Percentiles rank a stretch among this genome's conserved stretches.
phyloP scores from a whole-genome alignment of 2,113 vertebrate species.

The Apeltes quadracus region DNA sequence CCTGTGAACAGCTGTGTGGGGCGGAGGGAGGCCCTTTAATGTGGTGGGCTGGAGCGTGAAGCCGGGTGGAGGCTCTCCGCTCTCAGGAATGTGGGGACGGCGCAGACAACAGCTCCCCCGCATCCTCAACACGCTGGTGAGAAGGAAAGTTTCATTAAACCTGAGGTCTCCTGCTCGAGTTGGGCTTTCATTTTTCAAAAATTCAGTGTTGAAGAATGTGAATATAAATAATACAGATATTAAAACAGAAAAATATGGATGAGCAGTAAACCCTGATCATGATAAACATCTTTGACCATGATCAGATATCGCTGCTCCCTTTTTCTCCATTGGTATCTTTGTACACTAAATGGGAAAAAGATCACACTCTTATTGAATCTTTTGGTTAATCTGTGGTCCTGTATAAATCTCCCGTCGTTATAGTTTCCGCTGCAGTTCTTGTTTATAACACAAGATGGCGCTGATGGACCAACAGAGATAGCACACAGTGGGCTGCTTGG shows the following conservation, averaged over 20 bases:
- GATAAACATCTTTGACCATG: not conserved
- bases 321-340: not conserved
- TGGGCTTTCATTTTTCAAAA: not conserved
- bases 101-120: conserved; percentile 11
- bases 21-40: conserved; percentile 52
- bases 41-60: conserved; percentile 62
- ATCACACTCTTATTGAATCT: not conserved
- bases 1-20: conserved; percentile 51
- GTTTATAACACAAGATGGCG: conserved; percentile 6
- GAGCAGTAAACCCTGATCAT: no score
- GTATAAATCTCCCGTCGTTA: not conserved
- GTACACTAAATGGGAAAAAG: not conserved
- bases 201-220: not conserved
- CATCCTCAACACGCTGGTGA: not conserved
- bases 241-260: not conserved
- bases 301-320: not conserved
- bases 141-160: conserved; percentile 3
- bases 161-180: not conserved
- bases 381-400: not conserved
- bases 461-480: not conserved
- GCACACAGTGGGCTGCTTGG: no score
- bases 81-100: conserved; percentile 63
- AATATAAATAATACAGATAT: not conserved
- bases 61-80: conserved; percentile 28
- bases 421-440: not conserved